Percentiles rank a stretch among this genome's conserved stretches.
Evolutionary conservation across 2,888 invertebrate genomes (phyloP).

Genomic region (Lasioglossum zephyrum): DNA sequence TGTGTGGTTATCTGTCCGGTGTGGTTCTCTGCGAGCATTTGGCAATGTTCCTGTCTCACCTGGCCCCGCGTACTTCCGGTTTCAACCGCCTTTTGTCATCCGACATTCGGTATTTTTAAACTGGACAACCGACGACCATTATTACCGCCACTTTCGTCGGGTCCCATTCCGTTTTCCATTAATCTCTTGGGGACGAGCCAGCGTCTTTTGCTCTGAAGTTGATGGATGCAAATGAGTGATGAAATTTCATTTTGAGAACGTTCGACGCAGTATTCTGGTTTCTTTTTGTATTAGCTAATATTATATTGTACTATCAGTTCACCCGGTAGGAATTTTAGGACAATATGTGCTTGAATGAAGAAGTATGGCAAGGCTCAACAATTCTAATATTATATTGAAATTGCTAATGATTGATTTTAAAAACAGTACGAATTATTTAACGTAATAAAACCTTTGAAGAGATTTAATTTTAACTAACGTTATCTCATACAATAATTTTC

Average conservation of each 20-base stretch:
- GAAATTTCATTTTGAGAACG: neutral
- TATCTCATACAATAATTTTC: neutral
- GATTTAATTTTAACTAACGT: neutral
- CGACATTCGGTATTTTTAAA: neutral
- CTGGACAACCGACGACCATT: neutral
- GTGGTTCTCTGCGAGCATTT: conserved; percentile 25
- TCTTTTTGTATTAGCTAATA: neutral
- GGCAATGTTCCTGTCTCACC: conserved; percentile 21
- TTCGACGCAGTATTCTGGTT: neutral
- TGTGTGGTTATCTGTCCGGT: conserved; percentile 13
- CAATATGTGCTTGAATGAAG: neutral
- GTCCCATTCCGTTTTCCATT: neutral
- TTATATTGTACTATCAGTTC: neutral
- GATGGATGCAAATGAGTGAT: neutral
- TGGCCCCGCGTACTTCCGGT: conserved; percentile 32
- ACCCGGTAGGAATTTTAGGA: neutral
- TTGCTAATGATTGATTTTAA: neutral
- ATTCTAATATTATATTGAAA: neutral
- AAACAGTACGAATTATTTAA: neutral
- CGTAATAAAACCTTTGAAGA: neutral
- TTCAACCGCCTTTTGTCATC: neutral
- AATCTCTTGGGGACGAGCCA: neutral
- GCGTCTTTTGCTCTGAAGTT: neutral
- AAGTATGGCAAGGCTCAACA: neutral
- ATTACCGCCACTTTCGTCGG: neutral